Evolutionary conservation across 2,113 vertebrate species (phyloP).

Genomic region (Proteles cristata): DNA sequence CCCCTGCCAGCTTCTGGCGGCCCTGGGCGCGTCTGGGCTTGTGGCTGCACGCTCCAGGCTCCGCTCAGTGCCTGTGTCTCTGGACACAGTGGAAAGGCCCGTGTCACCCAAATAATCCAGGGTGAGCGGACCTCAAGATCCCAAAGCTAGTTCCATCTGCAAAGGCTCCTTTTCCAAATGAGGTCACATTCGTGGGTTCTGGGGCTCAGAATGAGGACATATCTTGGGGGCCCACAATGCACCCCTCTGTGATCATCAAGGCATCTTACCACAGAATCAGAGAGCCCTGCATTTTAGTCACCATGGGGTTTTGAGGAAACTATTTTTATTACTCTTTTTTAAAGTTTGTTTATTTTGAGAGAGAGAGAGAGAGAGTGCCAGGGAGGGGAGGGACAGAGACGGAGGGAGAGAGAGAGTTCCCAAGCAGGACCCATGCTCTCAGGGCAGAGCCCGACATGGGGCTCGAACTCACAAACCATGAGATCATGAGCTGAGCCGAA

Average conservation of each 20-base stretch:
- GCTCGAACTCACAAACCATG: no score
- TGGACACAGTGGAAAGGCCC: not conserved
- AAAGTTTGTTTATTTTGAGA: no score
- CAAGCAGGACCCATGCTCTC: no score
- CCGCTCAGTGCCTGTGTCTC: not conserved
- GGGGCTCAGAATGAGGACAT: not conserved
- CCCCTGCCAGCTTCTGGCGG: not conserved
- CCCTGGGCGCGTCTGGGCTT: accelerated
- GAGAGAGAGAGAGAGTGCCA: no score
- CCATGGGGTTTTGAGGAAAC: not conserved
- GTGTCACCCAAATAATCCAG: not conserved
- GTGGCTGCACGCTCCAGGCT: accelerated
- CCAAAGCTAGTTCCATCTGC: not conserved
- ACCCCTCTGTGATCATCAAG: not conserved
- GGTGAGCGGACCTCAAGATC: not conserved
- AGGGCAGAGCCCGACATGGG: no score
- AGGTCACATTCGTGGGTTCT: no score
- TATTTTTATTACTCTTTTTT: not conserved
- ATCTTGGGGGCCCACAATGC: not conserved
- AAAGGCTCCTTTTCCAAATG: not conserved
- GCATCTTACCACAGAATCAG: no score
- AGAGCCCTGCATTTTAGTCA: not conserved
- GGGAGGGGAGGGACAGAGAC: no score
- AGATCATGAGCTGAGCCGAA: no score
- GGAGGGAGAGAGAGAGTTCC: no score